Evolutionary conservation across 2,797 vertebrate species (phyloP).

Genomic region (Petrocephalus sullivani): DNA sequence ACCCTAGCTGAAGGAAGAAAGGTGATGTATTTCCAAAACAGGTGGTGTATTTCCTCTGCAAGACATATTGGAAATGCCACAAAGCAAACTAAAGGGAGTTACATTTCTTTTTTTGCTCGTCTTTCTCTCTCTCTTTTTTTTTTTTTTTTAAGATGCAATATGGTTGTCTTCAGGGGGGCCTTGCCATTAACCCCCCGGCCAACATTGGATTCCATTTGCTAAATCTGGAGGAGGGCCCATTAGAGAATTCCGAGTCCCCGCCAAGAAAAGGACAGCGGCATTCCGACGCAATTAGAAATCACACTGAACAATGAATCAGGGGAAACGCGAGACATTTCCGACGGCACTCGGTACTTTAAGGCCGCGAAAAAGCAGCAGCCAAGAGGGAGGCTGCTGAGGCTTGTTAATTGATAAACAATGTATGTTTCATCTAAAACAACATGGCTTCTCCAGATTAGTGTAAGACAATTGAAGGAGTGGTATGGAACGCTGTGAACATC

Average conservation of each 20-base stretch:
- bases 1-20: background rate
- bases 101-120: background rate
- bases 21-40: constrained; percentile 1
- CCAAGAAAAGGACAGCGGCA: constrained; percentile 16
- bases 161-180: background rate
- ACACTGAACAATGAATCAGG: constrained; percentile 20
- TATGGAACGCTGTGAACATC: background rate
- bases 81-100: background rate
- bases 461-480: background rate
- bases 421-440: constrained; percentile 7
- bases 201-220: constrained; percentile 21
- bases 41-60: background rate
- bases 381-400: background rate
- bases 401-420: constrained; percentile 23
- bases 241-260: background rate
- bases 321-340: background rate
- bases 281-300: constrained; percentile 24
- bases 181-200: constrained; percentile 16
- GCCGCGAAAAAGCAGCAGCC: background rate
- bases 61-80: background rate
- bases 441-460: constrained; percentile 21
- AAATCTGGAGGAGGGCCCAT: constrained; percentile 7
- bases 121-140: background rate
- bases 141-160: background rate
- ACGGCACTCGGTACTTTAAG: background rate